Evolutionary conservation across 2,113 vertebrate species (phyloP), one percentile per base, ranked within the genome.

Genomic region (Peucedramus taeniatus): DNA sequence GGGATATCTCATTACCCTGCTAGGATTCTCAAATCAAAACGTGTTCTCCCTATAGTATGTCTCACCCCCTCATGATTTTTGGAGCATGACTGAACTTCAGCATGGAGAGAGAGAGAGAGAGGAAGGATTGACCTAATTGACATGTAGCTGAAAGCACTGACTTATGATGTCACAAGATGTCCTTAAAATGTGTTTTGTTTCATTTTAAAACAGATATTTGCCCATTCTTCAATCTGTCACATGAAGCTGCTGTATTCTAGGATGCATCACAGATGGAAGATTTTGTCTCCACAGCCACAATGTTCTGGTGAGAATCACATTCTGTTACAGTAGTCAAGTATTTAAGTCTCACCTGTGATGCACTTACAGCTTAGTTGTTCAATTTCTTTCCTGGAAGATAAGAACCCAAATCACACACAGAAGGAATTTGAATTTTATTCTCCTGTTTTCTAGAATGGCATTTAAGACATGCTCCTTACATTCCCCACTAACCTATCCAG

Each of bases 61-160:
- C 2, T 1, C 15, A 66, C 5, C 1, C 17, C 6, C 5, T 31
- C 4, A 0, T 8, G 7, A 9, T 39, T 26, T 77, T 51, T 50
- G 24, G 54, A 78, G 2, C 15, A 33, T 53, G n/a, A 20, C 23
- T 63, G 37, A 74, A 19, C 60, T 70, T 81, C 70, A 79, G 8
- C 4, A 24, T 2, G 26, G 56, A 69, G 27, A 66, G 6, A 65
- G 56, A 50, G 24, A 35, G 33, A 69, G 7, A 75, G 27, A 11
- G 23, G 7, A 37, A 81, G 14, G 35, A 49, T 65, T n/a, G n/a
- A 66, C 27, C 6, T 84, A 4, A 68, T 6, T 45, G 61, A 37
- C 18, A 23, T n/a, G 16, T 33, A 71, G 35, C 42, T 85, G 35
- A 82, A 82, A 71, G 33, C 13, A 50, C 15, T 78, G 16, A 18